Percentiles rank a stretch among this genome's conserved stretches.
phyloP scores from a whole-genome alignment of 2,888 invertebrate genomes.

The Dyspetes luteomarginatus region DNA sequence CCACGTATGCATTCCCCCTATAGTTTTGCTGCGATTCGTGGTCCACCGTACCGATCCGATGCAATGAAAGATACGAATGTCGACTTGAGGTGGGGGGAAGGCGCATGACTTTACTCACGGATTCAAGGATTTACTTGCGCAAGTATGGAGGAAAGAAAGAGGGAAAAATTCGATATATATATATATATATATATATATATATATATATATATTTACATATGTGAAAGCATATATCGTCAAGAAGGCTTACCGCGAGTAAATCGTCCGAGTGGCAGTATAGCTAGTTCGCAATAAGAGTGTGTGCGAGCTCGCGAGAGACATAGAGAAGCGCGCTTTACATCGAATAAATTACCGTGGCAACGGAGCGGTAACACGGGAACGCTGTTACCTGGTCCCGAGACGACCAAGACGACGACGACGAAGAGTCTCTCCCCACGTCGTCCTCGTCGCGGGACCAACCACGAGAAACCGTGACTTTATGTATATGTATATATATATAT shows the following conservation, averaged over 20 bases:
- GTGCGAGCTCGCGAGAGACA: constrained; percentile 44
- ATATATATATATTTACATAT: neutral
- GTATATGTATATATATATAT: constrained; percentile 25
- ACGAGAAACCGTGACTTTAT: constrained; percentile 48
- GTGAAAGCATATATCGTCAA: constrained; percentile 24
- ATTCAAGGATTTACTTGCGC: constrained; percentile 58
- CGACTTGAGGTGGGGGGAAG: constrained; percentile 36
- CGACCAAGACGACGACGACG: constrained; percentile 50
- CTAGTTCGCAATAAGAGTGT: constrained; percentile 28
- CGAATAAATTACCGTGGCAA: constrained; percentile 79
- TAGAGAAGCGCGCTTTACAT: constrained; percentile 75
- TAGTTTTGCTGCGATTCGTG: constrained; percentile 24
- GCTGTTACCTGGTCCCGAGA: constrained; percentile 77
- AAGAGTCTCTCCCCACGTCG: constrained; percentile 48
- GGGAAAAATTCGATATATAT: constrained; percentile 22
- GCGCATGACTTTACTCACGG: constrained; percentile 47
- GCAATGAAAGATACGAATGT: constrained; percentile 21
- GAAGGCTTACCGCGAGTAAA: constrained; percentile 47
- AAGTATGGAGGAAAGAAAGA: constrained; percentile 44
- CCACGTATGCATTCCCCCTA: neutral
- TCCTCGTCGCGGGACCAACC: constrained; percentile 42
- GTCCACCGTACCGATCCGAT: constrained; percentile 15
- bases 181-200: neutral
- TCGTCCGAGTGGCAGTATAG: constrained; percentile 42
- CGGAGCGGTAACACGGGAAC: constrained; percentile 80